Evolutionary conservation across 2,888 invertebrate species (phyloP).

Genomic region (Dermolepida albohirtum): DNA sequence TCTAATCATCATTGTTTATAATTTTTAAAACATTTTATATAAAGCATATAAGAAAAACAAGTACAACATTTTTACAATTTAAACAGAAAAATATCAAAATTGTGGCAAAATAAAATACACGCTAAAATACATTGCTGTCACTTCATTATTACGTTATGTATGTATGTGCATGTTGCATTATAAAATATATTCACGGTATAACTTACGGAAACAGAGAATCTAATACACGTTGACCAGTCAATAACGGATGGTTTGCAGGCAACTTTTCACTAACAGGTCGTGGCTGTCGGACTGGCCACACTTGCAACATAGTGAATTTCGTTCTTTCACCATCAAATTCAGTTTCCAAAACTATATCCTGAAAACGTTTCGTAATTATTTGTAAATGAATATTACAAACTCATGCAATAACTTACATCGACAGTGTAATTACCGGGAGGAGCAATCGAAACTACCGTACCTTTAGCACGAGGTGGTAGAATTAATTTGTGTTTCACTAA

Average conservation of each 20-base stretch:
- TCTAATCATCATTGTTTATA: too few species aligned
- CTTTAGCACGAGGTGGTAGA: constrained; percentile 93
- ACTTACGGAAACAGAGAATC: constrained; percentile 98
- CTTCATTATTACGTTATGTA: too few species aligned
- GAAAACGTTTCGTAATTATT: constrained; percentile 42
- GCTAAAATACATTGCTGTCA: too few species aligned
- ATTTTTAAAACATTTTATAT: too few species aligned
- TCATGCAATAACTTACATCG: constrained; percentile 73
- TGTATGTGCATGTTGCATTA: too few species aligned
- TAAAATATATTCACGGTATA: neutral
- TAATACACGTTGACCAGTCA: constrained; percentile 97
- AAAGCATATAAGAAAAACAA: too few species aligned
- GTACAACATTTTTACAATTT: too few species aligned
- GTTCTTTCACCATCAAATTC: constrained; percentile 97
- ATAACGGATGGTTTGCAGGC: constrained; percentile 97
- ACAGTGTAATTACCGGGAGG: constrained; percentile 94
- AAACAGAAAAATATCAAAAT: too few species aligned
- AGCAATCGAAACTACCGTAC: constrained; percentile 96
- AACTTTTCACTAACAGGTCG: constrained; percentile 97
- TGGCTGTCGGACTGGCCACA: constrained; percentile 99
- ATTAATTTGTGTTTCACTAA: constrained; percentile 97
- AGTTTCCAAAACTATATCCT: constrained; percentile 97
- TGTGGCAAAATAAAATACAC: too few species aligned
- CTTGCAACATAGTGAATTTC: constrained; percentile 96
- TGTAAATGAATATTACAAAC: neutral